Percentiles rank a stretch among this genome's conserved stretches.
phyloP scores from a whole-genome alignment of 1,140 invertebrate species.

The Nebria ingens region DNA sequence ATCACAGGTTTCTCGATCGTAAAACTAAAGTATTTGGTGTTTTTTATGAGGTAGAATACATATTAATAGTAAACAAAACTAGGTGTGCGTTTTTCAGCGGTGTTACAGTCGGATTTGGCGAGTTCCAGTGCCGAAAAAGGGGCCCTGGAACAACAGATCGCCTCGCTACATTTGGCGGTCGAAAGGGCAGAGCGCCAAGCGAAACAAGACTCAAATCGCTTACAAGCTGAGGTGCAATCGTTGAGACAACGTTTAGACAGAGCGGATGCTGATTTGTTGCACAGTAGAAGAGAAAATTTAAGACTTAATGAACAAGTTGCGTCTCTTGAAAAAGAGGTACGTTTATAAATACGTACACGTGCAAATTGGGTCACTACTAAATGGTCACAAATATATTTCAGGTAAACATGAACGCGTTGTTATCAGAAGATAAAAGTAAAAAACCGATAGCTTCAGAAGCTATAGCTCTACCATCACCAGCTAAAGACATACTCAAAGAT shows the following conservation, averaged over 20 bases:
- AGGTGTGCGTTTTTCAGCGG: conserved; percentile 37
- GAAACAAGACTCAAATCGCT: conserved; percentile 59
- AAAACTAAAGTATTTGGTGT: conserved; percentile 10
- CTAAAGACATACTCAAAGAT: conserved; percentile 48
- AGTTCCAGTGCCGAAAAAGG: conserved; percentile 62
- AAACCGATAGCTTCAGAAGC: conserved; percentile 16
- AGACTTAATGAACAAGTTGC: conserved; percentile 63
- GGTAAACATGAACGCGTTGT: conserved; percentile 36
- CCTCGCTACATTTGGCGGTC: conserved; percentile 42
- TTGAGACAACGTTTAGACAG: conserved; percentile 64
- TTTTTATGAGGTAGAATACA: not conserved
- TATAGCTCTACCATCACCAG: conserved; percentile 19
- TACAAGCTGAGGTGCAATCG: conserved; percentile 65
- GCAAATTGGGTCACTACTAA: not conserved
- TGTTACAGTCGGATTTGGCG: conserved; percentile 61
- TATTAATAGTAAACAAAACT: not conserved
- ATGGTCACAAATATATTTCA: conserved; percentile 19
- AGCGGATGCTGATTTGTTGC: conserved; percentile 64
- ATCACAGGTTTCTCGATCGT: not conserved
- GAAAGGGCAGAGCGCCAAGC: conserved; percentile 60
- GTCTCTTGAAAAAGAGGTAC: conserved; percentile 66
- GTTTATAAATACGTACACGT: no score
- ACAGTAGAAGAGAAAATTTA: conserved; percentile 63
- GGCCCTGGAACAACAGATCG: conserved; percentile 64
- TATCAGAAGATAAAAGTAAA: conserved; percentile 28